Conservation (phyloP, 35 echinoderm and acorn worm genomes). For the Nesometra sesokonis region DNA sequence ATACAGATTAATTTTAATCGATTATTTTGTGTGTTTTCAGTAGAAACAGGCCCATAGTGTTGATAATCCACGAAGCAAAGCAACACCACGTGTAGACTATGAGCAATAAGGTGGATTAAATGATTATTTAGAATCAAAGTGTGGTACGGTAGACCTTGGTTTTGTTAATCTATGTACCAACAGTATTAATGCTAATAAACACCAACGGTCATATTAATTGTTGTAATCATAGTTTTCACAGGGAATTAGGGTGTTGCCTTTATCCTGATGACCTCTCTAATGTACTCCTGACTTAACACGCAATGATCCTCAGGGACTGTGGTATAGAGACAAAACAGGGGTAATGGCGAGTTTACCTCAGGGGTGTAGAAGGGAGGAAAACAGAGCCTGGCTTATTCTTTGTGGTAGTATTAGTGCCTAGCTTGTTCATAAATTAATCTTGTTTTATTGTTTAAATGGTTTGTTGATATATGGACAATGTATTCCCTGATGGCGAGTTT, state of each 20-base stretch:
- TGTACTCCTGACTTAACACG: no score
- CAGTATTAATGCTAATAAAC: not conserved
- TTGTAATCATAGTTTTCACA: not conserved
- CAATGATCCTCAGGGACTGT: not conserved
- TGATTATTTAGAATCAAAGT: no score
- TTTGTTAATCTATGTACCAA: not conserved
- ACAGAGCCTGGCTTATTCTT: not conserved
- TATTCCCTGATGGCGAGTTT: not conserved
- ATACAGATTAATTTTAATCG: no score
- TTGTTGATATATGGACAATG: not conserved
- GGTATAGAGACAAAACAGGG: not conserved
- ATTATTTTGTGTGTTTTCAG: no score
- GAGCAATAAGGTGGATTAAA: no score
- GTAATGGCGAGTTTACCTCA: not conserved
- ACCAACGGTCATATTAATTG: not conserved
- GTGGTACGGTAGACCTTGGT: not conserved
- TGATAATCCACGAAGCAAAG: no score
- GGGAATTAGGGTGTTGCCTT: not conserved
- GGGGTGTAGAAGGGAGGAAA: not conserved
- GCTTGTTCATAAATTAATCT: not conserved
- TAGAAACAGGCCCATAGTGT: no score
- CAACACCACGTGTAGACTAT: no score
- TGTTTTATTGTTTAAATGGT: not conserved
- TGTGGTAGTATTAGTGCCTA: not conserved
- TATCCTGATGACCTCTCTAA: not conserved